These are phyloP conservation scores for Chrysolina americana DNA, from an alignment of 2,888 invertebrate genomes.

Conservation along the genomic window DNA sequence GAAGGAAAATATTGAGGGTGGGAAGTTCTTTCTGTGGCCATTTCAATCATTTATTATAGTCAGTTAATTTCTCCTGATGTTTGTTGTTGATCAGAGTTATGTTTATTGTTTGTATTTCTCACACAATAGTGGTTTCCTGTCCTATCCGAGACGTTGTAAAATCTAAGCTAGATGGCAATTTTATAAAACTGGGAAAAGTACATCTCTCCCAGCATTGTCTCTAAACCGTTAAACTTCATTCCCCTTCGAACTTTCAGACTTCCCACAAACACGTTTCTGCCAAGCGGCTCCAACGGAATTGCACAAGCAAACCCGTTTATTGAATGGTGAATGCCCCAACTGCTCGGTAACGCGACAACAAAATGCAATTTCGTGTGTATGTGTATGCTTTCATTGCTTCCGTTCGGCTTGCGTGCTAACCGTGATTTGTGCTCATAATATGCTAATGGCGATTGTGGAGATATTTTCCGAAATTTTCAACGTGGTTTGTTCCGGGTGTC, in stretches of 20 bases:
- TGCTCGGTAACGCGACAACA: background rate
- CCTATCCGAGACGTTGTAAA: no score
- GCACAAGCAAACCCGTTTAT: background rate
- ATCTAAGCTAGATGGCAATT: no score
- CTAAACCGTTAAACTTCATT: background rate
- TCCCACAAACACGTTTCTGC: background rate
- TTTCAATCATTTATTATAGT: no score
- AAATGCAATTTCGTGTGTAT: conserved; percentile 8
- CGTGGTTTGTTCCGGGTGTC: background rate
- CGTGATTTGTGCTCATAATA: conserved; percentile 1
- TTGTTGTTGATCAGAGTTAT: no score
- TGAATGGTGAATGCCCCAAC: background rate
- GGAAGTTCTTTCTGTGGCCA: no score
- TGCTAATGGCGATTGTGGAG: background rate
- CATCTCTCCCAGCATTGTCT: background rate
- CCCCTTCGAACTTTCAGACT: background rate
- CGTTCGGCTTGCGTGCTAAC: background rate
- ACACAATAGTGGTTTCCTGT: no score
- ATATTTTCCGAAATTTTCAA: conserved; percentile 8
- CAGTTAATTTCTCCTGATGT: no score
- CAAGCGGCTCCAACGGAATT: background rate
- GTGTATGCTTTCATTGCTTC: conserved; percentile 1
- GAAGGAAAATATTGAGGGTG: no score
- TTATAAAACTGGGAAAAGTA: no score
- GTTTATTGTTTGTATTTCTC: no score